These are phyloP conservation scores for Esperia sulphurella DNA, from an alignment of 2,888 invertebrate genomes.

Conservation along the genomic window DNA sequence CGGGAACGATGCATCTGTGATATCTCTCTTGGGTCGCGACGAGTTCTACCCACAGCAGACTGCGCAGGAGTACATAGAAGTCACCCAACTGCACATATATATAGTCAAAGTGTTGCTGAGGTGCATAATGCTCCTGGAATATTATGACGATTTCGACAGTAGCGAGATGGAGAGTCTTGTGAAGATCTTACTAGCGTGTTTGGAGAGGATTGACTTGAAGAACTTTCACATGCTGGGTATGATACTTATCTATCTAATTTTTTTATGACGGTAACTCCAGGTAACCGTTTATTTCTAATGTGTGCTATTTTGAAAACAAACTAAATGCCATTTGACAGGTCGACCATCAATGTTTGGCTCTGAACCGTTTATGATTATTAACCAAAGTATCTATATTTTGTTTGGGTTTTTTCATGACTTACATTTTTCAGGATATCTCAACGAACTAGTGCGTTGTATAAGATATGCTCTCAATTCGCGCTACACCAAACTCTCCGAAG, in stretches of 20 bases:
- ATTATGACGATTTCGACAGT: slow-evolving; percentile 39
- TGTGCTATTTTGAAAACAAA: too few species aligned
- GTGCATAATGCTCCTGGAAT: slow-evolving; percentile 44
- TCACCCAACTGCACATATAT: slow-evolving; percentile 57
- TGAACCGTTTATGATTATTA: too few species aligned
- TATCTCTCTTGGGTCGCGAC: slow-evolving; percentile 52
- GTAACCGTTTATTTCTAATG: too few species aligned
- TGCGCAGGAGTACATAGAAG: slow-evolving; percentile 52
- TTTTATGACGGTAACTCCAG: too few species aligned
- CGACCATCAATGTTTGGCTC: too few species aligned
- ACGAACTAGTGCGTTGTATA: slow-evolving; percentile 62
- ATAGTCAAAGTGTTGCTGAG: slow-evolving; percentile 58
- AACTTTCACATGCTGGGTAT: slow-evolving; percentile 71
- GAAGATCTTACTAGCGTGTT: slow-evolving; percentile 59
- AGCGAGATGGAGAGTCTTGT: slow-evolving; percentile 54
- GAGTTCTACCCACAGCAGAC: slow-evolving; percentile 60
- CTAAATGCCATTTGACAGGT: too few species aligned
- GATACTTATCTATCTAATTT: too few species aligned
- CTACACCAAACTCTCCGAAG: slow-evolving; percentile 54
- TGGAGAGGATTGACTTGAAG: slow-evolving; percentile 60
- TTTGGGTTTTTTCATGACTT: not conserved
- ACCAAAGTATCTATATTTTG: too few species aligned
- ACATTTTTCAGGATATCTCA: slow-evolving; percentile 53
- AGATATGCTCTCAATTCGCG: slow-evolving; percentile 51
- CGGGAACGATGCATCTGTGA: slow-evolving; percentile 50